Evolutionary conservation across 92 coral and sea anemone species (phyloP).

Genomic region (Porites divaricata): DNA sequence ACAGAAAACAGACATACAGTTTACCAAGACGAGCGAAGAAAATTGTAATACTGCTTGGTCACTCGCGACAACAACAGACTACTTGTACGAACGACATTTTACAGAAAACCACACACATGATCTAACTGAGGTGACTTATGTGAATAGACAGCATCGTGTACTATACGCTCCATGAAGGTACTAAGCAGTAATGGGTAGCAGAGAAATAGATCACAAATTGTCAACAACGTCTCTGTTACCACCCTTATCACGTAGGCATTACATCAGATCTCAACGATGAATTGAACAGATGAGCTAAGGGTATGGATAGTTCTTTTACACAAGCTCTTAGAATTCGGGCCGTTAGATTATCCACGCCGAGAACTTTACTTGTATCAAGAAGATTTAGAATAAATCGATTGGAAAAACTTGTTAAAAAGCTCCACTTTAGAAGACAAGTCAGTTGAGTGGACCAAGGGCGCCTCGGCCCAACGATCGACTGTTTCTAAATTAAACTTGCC

Average conservation of each 20-base stretch:
- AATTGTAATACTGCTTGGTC: no score
- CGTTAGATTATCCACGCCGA: constrained; percentile 42
- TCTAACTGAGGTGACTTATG: neutral
- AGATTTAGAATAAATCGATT: constrained; percentile 29
- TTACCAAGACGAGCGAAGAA: no score
- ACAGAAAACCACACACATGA: no score
- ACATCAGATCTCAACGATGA: constrained; percentile 29
- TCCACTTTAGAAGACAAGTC: constrained; percentile 41
- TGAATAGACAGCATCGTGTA: constrained; percentile 23
- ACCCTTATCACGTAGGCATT: constrained; percentile 26
- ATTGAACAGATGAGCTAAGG: constrained; percentile 28
- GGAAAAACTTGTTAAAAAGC: constrained; percentile 43
- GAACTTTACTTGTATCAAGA: constrained; percentile 9
- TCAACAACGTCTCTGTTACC: constrained; percentile 23
- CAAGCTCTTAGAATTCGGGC: constrained; percentile 26
- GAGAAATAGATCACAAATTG: constrained; percentile 17
- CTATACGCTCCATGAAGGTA: constrained; percentile 14
- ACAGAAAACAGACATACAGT: no score
- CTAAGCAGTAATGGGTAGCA: neutral
- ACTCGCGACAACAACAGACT: no score
- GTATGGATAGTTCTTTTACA: constrained; percentile 22
- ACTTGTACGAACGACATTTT: no score
- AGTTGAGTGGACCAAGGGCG: neutral
- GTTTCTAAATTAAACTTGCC: no score
- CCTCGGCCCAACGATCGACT: no score